These are phyloP conservation scores for Pyralis farinalis DNA, from an alignment of 2,888 invertebrate genomes.

Conservation along the genomic window DNA sequence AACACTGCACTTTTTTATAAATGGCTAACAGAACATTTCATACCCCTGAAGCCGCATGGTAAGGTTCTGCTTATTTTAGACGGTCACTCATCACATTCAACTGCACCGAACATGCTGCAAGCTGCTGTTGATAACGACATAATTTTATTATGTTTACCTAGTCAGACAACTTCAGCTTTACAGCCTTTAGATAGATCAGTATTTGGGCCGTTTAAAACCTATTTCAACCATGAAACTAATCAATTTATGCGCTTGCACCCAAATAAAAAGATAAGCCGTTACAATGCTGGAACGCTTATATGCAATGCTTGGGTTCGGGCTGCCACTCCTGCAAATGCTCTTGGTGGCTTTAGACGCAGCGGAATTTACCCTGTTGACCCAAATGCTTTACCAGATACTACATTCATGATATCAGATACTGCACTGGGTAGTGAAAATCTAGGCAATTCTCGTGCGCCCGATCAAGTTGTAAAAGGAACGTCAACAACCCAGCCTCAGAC, in stretches of 20 bases:
- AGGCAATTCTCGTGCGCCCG: too few species aligned
- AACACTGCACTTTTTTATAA: constrained; percentile 22
- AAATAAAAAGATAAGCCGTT: constrained; percentile 11
- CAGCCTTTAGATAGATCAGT: constrained; percentile 10
- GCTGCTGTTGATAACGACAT: constrained; percentile 9
- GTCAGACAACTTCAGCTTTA: constrained; percentile 18
- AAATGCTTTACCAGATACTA: constrained; percentile 19
- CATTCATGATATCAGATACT: constrained; percentile 23
- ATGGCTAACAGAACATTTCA: constrained; percentile 26
- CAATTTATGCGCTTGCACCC: constrained; percentile 8
- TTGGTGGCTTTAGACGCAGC: constrained; percentile 21
- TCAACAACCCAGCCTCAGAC: too few species aligned
- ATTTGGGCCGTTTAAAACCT: constrained; percentile 3
- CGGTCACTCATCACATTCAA: constrained; percentile 29
- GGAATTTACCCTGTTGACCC: constrained; percentile 22
- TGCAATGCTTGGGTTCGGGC: constrained; percentile 17
- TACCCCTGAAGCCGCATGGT: constrained; percentile 23
- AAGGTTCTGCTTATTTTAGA: constrained; percentile 30
- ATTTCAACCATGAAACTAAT: neutral
- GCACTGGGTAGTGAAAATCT: constrained; percentile 15
- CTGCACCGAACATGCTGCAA: constrained; percentile 22
- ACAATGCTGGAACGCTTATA: constrained; percentile 12
- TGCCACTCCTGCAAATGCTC: constrained; percentile 20
- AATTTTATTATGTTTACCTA: neutral
- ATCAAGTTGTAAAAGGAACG: too few species aligned